Evolutionary conservation across 2,888 invertebrate species (phyloP), one percentile per base, ranked within the genome.

Genomic region (Ganaspis brasiliensis): DNA sequence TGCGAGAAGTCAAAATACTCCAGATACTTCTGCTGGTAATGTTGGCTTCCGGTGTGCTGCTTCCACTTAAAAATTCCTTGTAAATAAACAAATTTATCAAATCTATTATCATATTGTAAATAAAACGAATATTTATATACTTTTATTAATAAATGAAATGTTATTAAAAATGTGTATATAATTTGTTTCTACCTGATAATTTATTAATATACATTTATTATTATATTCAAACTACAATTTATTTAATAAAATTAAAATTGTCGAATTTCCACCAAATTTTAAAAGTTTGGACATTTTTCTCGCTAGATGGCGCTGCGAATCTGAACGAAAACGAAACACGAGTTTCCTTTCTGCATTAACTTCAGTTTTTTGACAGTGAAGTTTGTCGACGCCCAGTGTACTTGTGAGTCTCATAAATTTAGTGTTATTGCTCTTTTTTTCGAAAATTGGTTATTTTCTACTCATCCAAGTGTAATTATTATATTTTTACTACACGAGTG

Each of bases 21-120:
- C 96, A 75, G 98, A 99, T 87, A 98, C 97, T 83, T 96, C 98
- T 0, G 96, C 98, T 0, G 96, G 96, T 10, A 99, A 99, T 93
- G 93, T 99, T 76, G 98, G 99, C 12, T 98, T 99, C 89, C 94
- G 99, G 67, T 99, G 99, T 93, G 98, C 97, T 1, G 35, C 82
- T 14, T 79, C 84, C 19, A 74, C 73, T 16, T 67, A 14, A 45
- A 21, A 40, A 9, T 16, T 55, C 14, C 10, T 8, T 19, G n/a
- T 31, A 61, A 67, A 52, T 63, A 55, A 19, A 21, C 19, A 52
- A 9, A 40, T 31, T 31, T 16, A 14, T 59, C 31, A 35, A 35
- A 5, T 16, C 35, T 35, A n/a, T 59, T 35, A 35, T 31, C 35
- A 31, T 19, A 55, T 19, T 67, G 26, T 67, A 26, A 45, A 67